Percentiles rank a stretch among this genome's conserved stretches.
phyloP scores from a whole-genome alignment of 2,888 invertebrate genomes.

The Drosophila birchii region DNA sequence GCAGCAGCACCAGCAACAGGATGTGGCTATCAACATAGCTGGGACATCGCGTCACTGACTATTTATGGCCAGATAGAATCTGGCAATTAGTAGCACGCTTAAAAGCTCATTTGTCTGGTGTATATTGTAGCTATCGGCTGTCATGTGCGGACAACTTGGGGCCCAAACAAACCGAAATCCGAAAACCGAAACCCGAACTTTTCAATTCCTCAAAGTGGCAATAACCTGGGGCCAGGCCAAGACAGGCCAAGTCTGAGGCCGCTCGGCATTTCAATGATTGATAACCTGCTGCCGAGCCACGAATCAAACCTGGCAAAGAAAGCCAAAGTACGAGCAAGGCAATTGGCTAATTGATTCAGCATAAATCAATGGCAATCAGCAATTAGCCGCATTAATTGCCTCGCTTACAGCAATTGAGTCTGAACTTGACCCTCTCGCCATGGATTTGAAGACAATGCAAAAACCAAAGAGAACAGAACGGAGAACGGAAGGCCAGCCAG shows the following conservation, averaged over 20 bases:
- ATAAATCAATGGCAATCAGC: constrained; percentile 76
- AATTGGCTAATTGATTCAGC: constrained; percentile 74
- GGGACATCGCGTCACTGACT: constrained; percentile 51
- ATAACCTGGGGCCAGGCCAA: constrained; percentile 66
- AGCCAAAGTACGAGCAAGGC: constrained; percentile 72
- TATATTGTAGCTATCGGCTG: constrained; percentile 47
- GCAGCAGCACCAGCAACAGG: constrained; percentile 17
- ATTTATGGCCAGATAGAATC: constrained; percentile 60
- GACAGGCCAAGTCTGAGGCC: constrained; percentile 62
- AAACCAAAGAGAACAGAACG: constrained; percentile 42
- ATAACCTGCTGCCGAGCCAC: constrained; percentile 56
- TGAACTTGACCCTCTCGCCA: constrained; percentile 72
- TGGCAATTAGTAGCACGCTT: constrained; percentile 51
- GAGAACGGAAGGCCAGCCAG: constrained; percentile 37
- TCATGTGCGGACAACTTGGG: constrained; percentile 67
- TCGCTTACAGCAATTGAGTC: constrained; percentile 71
- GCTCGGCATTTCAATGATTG: constrained; percentile 63
- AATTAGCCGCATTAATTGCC: constrained; percentile 71
- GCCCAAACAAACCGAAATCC: constrained; percentile 47
- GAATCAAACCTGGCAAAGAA: constrained; percentile 40
- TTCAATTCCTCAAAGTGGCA: constrained; percentile 80
- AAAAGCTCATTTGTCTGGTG: constrained; percentile 68
- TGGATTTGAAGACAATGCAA: constrained; percentile 66
- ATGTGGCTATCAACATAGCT: constrained; percentile 43
- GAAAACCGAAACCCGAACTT: constrained; percentile 25